Evolutionary conservation across 2,797 vertebrate genomes (phyloP).

Genomic region (Gobio occitaniae): DNA sequence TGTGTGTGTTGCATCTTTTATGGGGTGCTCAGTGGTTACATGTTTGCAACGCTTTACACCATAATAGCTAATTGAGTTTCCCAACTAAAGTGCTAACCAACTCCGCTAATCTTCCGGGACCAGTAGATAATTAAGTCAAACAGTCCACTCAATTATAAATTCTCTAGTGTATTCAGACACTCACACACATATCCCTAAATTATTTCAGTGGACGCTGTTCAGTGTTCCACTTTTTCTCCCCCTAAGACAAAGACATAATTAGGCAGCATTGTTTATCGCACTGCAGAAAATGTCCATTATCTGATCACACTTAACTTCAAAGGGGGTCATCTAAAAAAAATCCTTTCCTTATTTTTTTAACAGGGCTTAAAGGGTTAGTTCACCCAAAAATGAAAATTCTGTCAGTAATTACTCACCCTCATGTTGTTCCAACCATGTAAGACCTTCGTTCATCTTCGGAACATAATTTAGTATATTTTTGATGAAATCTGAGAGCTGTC

Average conservation of each 20-base stretch:
- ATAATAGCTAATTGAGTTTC: conserved; percentile 40
- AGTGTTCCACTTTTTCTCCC: conserved; percentile 14
- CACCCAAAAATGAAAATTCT: no score
- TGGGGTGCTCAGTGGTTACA: not conserved
- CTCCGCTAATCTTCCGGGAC: conserved; percentile 18
- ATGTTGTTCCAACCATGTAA: no score
- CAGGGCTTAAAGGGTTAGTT: no score
- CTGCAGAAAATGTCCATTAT: not conserved
- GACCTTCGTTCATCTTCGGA: no score
- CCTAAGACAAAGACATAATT: conserved; percentile 31
- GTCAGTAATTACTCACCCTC: no score
- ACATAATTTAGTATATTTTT: no score
- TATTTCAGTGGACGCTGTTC: conserved; percentile 11
- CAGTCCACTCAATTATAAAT: conserved; percentile 34
- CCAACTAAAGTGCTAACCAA: conserved; percentile 19
- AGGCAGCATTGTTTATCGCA: conserved; percentile 9
- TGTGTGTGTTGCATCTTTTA: no score
- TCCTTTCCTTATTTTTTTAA: not conserved
- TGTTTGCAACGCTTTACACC: not conserved
- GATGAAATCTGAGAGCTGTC: no score
- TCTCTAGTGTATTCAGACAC: conserved; percentile 12
- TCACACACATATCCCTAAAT: not conserved
- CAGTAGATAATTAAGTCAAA: conserved; percentile 45
- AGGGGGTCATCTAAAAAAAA: not conserved
- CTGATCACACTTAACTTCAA: not conserved